These are phyloP conservation scores for Thysanoteuthis rhombus DNA, from an alignment of 2,888 invertebrate species.

Conservation along the genomic window DNA sequence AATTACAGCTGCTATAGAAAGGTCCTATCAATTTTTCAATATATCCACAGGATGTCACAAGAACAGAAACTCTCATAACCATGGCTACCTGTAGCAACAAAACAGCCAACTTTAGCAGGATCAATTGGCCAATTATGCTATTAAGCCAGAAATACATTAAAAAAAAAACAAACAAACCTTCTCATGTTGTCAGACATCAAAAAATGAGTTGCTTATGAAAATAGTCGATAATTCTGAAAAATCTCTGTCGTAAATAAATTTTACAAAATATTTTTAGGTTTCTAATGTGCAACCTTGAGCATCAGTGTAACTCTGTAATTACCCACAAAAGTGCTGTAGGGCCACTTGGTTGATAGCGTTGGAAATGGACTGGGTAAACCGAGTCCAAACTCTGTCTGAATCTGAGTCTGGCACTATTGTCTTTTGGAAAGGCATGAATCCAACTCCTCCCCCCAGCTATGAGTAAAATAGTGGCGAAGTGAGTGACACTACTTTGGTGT, in stretches of 20 bases:
- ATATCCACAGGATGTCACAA: neutral
- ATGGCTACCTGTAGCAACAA: neutral
- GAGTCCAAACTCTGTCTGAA: too few relatives aligned
- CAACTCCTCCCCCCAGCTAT: too few relatives aligned
- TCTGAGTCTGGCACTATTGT: too few relatives aligned
- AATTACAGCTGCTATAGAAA: neutral
- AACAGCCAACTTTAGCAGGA: neutral
- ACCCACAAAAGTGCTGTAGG: too few relatives aligned
- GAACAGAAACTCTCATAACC: neutral
- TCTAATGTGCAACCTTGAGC: too few relatives aligned
- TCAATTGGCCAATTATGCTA: neutral
- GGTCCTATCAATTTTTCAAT: constrained; percentile 12
- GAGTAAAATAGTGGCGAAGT: too few relatives aligned
- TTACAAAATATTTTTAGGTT: neutral
- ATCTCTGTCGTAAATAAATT: neutral
- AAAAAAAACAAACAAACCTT: neutral
- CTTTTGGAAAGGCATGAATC: too few relatives aligned
- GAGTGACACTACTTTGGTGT: too few relatives aligned
- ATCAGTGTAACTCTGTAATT: too few relatives aligned
- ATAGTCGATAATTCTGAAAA: neutral
- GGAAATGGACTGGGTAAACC: too few relatives aligned
- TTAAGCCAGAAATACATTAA: neutral
- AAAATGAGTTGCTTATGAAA: neutral
- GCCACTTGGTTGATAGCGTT: too few relatives aligned
- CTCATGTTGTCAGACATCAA: neutral